phyloP scores from a whole-genome alignment of 2,888 invertebrate genomes.

The Ryuthela nishihirai region DNA sequence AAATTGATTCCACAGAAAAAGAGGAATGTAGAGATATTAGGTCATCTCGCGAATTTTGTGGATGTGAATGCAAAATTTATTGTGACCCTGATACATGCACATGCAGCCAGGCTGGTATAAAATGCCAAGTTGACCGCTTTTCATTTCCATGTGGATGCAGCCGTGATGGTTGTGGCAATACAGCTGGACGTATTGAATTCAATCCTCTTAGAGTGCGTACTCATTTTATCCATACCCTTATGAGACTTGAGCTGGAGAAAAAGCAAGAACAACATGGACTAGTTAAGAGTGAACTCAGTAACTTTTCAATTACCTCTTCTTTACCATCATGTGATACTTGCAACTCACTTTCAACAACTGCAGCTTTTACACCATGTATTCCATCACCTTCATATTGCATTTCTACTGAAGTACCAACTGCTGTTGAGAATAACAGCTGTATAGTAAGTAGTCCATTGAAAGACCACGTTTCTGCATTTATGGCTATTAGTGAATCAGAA shows the following conservation, averaged over 20 bases:
- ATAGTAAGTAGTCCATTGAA: slow-evolving; percentile 23
- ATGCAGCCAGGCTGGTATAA: slow-evolving; percentile 90
- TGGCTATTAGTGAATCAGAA: slow-evolving; percentile 34
- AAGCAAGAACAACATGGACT: slow-evolving; percentile 56
- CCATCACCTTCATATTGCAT: slow-evolving; percentile 28
- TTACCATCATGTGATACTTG: slow-evolving; percentile 34
- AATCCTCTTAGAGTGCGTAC: slow-evolving; percentile 92
- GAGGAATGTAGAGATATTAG: slow-evolving; percentile 85
- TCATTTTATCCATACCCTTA: slow-evolving; percentile 93
- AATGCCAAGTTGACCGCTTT: slow-evolving; percentile 92
- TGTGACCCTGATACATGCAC: slow-evolving; percentile 95
- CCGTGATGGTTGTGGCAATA: slow-evolving; percentile 88
- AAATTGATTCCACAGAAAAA: slow-evolving; percentile 89
- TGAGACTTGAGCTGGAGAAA: slow-evolving; percentile 85
- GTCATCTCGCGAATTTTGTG: slow-evolving; percentile 74
- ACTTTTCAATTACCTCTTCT: slow-evolving; percentile 26
- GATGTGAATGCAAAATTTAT: slow-evolving; percentile 84
- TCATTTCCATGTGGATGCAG: slow-evolving; percentile 97
- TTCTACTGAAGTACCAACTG: slow-evolving; percentile 17
- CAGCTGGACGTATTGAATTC: slow-evolving; percentile 89
- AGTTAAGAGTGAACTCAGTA: slow-evolving; percentile 10
- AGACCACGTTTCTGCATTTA: slow-evolving; percentile 32
- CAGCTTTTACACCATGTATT: slow-evolving; percentile 23
- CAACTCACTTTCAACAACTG: slow-evolving; percentile 21
- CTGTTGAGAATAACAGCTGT: slow-evolving; percentile 23